phyloP scores from a whole-genome alignment of 2,888 invertebrate genomes.

The Lutraria lutraria region DNA sequence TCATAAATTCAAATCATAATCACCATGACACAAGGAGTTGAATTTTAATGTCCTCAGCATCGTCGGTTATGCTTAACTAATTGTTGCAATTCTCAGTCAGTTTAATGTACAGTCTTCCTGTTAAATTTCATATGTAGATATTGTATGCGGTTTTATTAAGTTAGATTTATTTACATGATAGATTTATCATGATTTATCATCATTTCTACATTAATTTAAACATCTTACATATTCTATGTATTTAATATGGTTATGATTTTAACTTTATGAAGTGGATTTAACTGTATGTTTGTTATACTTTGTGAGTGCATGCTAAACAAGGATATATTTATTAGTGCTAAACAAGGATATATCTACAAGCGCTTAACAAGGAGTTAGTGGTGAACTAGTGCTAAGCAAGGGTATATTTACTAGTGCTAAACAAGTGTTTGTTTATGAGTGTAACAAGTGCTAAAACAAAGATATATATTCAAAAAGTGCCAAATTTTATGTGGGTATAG shows the following conservation, averaged over 20 bases:
- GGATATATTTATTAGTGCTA: too few relatives aligned
- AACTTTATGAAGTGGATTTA: background rate
- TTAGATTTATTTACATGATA: background rate
- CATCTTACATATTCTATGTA: background rate
- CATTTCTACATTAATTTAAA: background rate
- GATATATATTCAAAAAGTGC: too few relatives aligned
- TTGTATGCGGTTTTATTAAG: background rate
- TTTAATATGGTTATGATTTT: background rate
- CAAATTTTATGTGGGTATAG: too few relatives aligned
- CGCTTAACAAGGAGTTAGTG: too few relatives aligned
- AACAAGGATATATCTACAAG: too few relatives aligned
- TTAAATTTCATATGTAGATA: background rate
- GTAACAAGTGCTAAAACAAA: too few relatives aligned
- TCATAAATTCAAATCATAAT: background rate
- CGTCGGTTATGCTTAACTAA: slow-evolving; percentile 2
- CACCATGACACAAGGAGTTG: background rate
- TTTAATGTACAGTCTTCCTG: background rate
- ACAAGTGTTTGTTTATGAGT: too few relatives aligned
- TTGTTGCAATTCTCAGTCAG: slow-evolving; percentile 2
- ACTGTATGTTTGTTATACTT: background rate
- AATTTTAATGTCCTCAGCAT: background rate
- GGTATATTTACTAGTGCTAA: too few relatives aligned
- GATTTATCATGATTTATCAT: background rate
- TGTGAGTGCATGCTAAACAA: too few relatives aligned
- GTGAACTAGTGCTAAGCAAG: too few relatives aligned